phyloP scores from a whole-genome alignment of 2,888 invertebrate species.

The Orthosia gracilis region DNA sequence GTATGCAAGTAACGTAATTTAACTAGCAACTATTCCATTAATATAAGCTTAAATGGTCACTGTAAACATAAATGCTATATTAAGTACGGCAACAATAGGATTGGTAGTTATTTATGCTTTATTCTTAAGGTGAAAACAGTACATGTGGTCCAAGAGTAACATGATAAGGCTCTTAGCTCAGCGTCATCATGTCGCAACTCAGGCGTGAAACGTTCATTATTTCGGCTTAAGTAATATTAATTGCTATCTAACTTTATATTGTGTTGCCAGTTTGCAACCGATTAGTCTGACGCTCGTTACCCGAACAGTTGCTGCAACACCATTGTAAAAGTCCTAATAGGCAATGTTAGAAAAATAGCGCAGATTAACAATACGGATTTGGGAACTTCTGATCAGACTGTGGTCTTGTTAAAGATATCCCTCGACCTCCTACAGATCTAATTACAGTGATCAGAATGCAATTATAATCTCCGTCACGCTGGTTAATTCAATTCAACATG shows the following conservation, averaged over 20 bases:
- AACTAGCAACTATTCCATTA: slow-evolving; percentile 29
- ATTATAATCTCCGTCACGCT: slow-evolving; percentile 18
- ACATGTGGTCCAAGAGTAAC: slow-evolving; percentile 57
- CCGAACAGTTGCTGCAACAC: slow-evolving; percentile 74
- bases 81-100: slow-evolving; percentile 52
- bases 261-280: slow-evolving; percentile 78
- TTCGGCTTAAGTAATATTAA: slow-evolving; percentile 87
- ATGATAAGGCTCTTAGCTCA: slow-evolving; percentile 57
- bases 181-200: slow-evolving; percentile 75
- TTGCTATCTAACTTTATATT: slow-evolving; percentile 82
- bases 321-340: slow-evolving; percentile 83
- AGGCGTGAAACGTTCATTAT: slow-evolving; percentile 83
- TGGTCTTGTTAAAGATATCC: slow-evolving; percentile 21
- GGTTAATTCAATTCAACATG: slow-evolving; percentile 14
- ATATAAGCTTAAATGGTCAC: slow-evolving; percentile 40
- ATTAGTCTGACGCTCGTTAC: slow-evolving; percentile 80
- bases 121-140: slow-evolving; percentile 49
- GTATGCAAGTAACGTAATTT: slow-evolving; percentile 49
- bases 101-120: neutral
- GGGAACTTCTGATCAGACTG: slow-evolving; percentile 14
- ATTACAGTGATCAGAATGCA: slow-evolving; percentile 12
- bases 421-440: slow-evolving; percentile 13
- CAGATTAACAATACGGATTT: slow-evolving; percentile 7
- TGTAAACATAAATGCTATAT: slow-evolving; percentile 25
- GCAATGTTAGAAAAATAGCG: slow-evolving; percentile 66